Evolutionary conservation across 53 echinoderm and acorn worm genomes (phyloP).

Genomic region (Echinarachnius parma): DNA sequence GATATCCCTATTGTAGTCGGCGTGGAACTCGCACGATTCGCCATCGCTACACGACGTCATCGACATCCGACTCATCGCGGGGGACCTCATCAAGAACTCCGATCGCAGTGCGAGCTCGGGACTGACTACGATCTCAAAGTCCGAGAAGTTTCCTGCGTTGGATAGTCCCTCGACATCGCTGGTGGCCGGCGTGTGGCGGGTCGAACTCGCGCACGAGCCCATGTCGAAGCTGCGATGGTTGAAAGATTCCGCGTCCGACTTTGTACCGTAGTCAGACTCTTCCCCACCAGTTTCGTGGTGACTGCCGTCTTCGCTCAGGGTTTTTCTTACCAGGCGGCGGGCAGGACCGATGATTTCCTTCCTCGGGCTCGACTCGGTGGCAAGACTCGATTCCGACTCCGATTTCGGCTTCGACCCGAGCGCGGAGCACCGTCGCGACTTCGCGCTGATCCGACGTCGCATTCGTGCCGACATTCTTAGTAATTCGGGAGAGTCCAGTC

Average conservation of each 20-base stretch:
- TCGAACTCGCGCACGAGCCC: constrained; percentile 29
- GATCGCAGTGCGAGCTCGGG: constrained; percentile 29
- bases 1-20: constrained; percentile 79
- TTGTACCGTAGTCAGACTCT: constrained; percentile 42
- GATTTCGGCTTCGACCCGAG: constrained; percentile 32
- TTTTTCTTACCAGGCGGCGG: background rate
- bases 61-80: constrained; percentile 30
- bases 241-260: constrained; percentile 22
- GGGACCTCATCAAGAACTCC: constrained; percentile 36
- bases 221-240: constrained; percentile 9
- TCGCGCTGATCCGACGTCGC: constrained; percentile 33
- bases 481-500: constrained; percentile 31
- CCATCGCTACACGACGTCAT: constrained; percentile 54
- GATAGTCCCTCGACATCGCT: constrained; percentile 32
- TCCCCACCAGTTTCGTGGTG: constrained; percentile 6
- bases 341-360: background rate
- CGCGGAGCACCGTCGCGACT: constrained; percentile 23
- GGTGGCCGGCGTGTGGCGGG: constrained; percentile 27
- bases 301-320: constrained; percentile 30
- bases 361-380: constrained; percentile 9
- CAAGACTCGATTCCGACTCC: constrained; percentile 33
- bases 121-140: constrained; percentile 38
- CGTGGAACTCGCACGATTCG: constrained; percentile 74
- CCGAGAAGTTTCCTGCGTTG: constrained; percentile 25
- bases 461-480: constrained; percentile 24